These are phyloP conservation scores for Recurvirostra avosetta DNA, from an alignment of 2,113 vertebrate species.

Conservation along the genomic window DNA sequence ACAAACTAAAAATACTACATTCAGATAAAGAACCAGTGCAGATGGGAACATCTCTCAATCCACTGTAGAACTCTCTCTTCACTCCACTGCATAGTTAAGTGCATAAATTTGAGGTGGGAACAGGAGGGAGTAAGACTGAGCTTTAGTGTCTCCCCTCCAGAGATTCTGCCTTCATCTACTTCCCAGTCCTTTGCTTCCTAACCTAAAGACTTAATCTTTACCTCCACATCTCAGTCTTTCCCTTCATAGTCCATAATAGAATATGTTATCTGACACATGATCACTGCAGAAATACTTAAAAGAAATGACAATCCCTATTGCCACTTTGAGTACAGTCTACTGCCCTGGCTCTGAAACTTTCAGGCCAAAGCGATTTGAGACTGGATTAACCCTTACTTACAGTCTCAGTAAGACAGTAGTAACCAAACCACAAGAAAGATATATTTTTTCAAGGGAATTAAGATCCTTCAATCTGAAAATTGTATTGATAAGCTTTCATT, in stretches of 20 bases:
- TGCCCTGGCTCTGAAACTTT: not conserved
- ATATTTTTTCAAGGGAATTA: not conserved
- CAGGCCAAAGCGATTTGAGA: not conserved
- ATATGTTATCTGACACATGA: not conserved
- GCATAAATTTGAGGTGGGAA: not conserved
- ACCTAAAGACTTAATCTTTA: not conserved
- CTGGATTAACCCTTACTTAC: not conserved
- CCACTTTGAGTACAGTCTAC: not conserved
- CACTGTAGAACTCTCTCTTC: not conserved
- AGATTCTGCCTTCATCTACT: not conserved
- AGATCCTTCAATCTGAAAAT: not conserved
- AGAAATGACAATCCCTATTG: not conserved
- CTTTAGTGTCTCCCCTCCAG: not conserved
- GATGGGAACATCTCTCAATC: not conserved
- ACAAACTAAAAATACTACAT: not conserved
- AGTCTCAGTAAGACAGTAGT: not conserved
- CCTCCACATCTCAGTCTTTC: not conserved
- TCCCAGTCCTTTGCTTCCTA: not conserved
- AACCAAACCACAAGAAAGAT: not conserved
- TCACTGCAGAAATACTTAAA: not conserved
- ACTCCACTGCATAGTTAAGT: not conserved
- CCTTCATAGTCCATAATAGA: not conserved
- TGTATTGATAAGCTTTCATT: not conserved
- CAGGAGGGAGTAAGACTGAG: not conserved
- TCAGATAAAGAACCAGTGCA: not conserved